Base-by-base conservation (phyloP, 2,888 invertebrate species). In the Drosophila colorata region DNA sequence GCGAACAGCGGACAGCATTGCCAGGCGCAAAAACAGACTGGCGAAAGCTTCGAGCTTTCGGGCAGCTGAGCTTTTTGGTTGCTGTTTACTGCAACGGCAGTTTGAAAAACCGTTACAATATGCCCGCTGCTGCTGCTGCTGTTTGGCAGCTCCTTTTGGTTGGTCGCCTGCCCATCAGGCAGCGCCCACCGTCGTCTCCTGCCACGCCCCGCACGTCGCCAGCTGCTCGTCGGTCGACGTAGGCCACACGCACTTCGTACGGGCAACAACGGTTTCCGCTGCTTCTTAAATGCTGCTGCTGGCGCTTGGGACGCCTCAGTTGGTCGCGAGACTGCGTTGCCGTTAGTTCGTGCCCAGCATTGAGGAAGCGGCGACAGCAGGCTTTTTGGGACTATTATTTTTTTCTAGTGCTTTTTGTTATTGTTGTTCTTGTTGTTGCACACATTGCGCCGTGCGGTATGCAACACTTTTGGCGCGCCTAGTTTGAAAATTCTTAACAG, bases 261-360 rank as follows among this genome's bases (percentile, higher is more conserved):
- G 28, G 53, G 46, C 38, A 74, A 65, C 69, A 65, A 73, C 73
- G 63, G 74, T 66, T 69, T 69, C 57, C 64, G 77, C 71, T 74
- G 71, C 69, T 81, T 69, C 73, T 86, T 84, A 84, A 85, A 85
- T 84, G 80, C 63, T 67, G 71, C 68, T 77, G 82, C 69, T 55
- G 66, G 44, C 57, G 70, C 68, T 72, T 52, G 43, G 56, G 64
- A 66, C 68, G 72, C 80, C 68, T 84, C 85, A 85, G 85, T 85
- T 84, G 86, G 85, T 86, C 85, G 85, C 82, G 84, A 74, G 82
- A 82, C 84, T 77, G 84, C 84, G 76, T 74, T 67, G 79, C 69
- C 67, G 83, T 85, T 82, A 72, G 78, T 74, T 79, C 76, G 82
- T 78, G 48, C 49, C 58, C 57, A 63, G 69, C 59, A 49, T 9